Conservation (phyloP, 2,888 invertebrate genomes). For the Caenorhabditis sp. region DNA sequence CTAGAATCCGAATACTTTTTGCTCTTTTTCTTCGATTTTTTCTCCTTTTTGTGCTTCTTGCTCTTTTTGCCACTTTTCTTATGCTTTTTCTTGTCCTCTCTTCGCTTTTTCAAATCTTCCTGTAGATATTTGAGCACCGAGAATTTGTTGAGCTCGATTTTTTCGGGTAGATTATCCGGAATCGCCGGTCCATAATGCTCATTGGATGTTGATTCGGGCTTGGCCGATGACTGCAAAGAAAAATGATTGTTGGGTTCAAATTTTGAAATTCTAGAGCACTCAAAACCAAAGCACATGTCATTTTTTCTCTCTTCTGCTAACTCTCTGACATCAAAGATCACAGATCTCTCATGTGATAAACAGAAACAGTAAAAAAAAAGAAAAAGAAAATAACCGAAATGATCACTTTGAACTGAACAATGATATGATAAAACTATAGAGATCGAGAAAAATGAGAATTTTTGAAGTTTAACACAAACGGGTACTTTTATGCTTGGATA, state of each 20-base stretch:
- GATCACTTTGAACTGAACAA: neutral
- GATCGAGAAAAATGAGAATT: too few relatives aligned
- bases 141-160: conserved; percentile 11
- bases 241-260: neutral
- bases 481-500: too few relatives aligned
- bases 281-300: too few relatives aligned
- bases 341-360: neutral
- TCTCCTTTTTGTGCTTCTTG: conserved; percentile 21
- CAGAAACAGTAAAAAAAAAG: neutral
- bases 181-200: conserved; percentile 58
- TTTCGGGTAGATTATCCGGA: conserved; percentile 23
- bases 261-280: too few relatives aligned
- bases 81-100: conserved; percentile 26
- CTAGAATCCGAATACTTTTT: neutral
- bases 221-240: neutral
- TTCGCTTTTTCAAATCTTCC: conserved; percentile 44
- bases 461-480: too few relatives aligned
- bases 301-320: too few relatives aligned
- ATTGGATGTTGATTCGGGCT: conserved; percentile 1
- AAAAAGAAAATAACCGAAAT: too few relatives aligned
- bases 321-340: neutral
- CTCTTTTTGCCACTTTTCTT: conserved; percentile 18
- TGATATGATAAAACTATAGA: too few relatives aligned
- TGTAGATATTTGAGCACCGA: conserved; percentile 44
- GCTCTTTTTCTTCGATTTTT: conserved; percentile 9